phyloP scores from a whole-genome alignment of 2,797 vertebrate species.

The Pseudochirops cupreus region DNA sequence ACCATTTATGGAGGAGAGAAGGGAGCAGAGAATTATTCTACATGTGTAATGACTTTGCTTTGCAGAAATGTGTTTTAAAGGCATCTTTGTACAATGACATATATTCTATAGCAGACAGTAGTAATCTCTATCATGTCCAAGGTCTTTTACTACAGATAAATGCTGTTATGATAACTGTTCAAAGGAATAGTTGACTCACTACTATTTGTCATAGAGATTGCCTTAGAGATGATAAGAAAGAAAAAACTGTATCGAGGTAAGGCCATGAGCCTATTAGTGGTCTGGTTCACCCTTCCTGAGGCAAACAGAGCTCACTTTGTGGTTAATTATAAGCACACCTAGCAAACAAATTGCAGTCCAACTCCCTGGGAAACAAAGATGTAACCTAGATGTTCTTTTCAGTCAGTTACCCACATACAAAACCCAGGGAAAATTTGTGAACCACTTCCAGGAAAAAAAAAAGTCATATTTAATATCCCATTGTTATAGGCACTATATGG shows the following conservation, averaged over 20 bases:
- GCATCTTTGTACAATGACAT: background rate
- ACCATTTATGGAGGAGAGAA: background rate
- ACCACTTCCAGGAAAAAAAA: background rate
- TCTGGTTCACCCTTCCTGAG: background rate
- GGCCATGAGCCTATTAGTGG: background rate
- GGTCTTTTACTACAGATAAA: background rate
- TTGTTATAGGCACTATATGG: background rate
- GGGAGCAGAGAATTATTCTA: background rate
- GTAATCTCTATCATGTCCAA: background rate
- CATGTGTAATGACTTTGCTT: background rate
- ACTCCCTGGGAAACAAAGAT: background rate
- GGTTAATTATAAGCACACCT: background rate
- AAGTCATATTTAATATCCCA: background rate
- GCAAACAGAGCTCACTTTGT: background rate
- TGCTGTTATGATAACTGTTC: background rate
- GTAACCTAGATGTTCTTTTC: background rate
- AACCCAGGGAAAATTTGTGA: background rate
- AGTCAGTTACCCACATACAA: background rate
- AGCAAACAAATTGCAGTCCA: background rate
- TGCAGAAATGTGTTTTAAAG: background rate
- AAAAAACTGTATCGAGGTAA: background rate
- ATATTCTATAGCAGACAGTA: background rate
- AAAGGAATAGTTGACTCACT: background rate
- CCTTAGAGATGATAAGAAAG: background rate
- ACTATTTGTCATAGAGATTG: background rate